These are phyloP conservation scores for Pipistrellus kuhlii DNA, from an alignment of 2,797 vertebrate genomes.

Conservation along the genomic window DNA sequence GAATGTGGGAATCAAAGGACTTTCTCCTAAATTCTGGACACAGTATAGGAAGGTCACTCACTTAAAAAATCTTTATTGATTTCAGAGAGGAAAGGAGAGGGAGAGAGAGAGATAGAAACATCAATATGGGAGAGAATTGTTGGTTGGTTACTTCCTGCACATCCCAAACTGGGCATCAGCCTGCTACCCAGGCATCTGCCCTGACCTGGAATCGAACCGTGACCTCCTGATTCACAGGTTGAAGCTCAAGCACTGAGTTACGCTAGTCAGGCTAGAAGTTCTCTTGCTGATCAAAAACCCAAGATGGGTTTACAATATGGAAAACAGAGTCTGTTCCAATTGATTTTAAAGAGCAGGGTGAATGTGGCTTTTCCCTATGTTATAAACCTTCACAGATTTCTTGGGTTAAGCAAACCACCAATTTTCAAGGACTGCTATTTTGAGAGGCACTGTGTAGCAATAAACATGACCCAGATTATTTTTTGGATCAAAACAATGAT, in stretches of 20 bases:
- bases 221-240: too few species aligned
- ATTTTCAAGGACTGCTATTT: not conserved
- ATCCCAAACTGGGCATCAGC: too few species aligned
- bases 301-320: too few species aligned
- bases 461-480: not conserved
- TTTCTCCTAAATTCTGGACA: conserved; percentile 17
- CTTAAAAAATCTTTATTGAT: not conserved
- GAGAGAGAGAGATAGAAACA: too few species aligned
- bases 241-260: too few species aligned
- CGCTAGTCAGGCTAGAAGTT: too few species aligned
- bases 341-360: not conserved
- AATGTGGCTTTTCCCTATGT: not conserved
- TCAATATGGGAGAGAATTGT: too few species aligned
- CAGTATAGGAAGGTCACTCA: not conserved
- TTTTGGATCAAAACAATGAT: conserved; percentile 13
- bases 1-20: not conserved
- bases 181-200: too few species aligned
- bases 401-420: not conserved
- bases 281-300: not conserved
- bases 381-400: not conserved
- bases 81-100: too few species aligned
- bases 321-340: not conserved
- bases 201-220: too few species aligned
- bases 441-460: not conserved
- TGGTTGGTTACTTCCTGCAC: too few species aligned